Base-by-base conservation (phyloP, 2,888 invertebrate species). In the Rhamphomyia laevipes region DNA sequence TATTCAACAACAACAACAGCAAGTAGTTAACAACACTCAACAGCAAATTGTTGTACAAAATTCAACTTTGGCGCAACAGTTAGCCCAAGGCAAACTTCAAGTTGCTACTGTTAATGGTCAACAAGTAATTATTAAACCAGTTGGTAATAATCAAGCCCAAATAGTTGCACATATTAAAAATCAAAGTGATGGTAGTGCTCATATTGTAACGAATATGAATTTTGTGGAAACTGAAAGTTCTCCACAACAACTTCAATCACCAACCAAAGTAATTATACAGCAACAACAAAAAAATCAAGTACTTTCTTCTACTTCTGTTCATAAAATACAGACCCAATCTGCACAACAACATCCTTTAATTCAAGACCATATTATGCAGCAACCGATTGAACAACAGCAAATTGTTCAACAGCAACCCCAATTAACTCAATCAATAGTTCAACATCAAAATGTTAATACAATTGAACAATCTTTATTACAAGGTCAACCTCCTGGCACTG, bases 71-170 rank as follows among this genome's bases (percentile, higher is more conserved):
- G 86, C 85, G 15, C 87, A 87, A 63, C 88, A 89, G 65, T 74
- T 90, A 52, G 86, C 86, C 2, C 77, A 84, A 15, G 89, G 88
- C 9, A 89, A 88, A 66, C 79, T 88, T 10, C 87, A 88, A 64
- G 74, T 90, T 49, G 86, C 88, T 0, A 86, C 86, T 1, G 82
- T 90, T 23, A 86, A 86, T 64, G 89, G 89, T 0, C 89, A 89
- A 62, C 89, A 89, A 67, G 86, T 90, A 27, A 74, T 89, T 41
- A 85, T 90, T 51, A 75, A 86, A 43, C 82, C 84, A 1, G 79
- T 86, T 11, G 84, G 86, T 46, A 84, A 84, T 64, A 83, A 83
- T 63, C 84, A 84, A 61, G 83, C 83, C 10, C 85, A 86, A 67
- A 82, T 86, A 48, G 84, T 86, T 17, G 84, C 82, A 1, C 83